Base-by-base conservation (phyloP, 2,888 invertebrate genomes). In the Digitonthophagus gazella region DNA sequence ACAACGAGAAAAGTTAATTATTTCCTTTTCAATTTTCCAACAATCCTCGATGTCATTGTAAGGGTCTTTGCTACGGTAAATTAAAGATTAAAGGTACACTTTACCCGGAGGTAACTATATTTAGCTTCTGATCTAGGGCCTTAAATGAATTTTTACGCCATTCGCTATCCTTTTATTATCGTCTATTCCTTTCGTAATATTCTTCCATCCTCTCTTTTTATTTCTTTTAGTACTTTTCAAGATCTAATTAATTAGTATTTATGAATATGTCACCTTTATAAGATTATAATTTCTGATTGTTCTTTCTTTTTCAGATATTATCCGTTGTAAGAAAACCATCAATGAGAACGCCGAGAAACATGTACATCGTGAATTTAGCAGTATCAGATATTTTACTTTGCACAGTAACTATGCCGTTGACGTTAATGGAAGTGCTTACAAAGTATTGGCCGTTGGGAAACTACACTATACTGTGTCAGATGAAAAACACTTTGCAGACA, bases 331-430 rank as follows among this genome's bases (percentile, higher is more conserved):
- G 93, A 71, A 96, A 96, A 80, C 91, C 94, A 15, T 88, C 91
- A 67, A 97, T 97, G 96, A 85, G 96, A 56, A 96, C 95, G 11
- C 93, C 95, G 0, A 83, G 96, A n/a, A 95, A 97, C 84, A 92
- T 96, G 84, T 95, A 96, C 83, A 96, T 97, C 76, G 90, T 93
- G 65, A 97, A 97, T 84, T 84, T 97, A 77, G 96, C 96, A 1
- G 88, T 93, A 18, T 91, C 91, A 68, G 96, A 96, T 83, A 86
- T 95, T 55, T 86, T 95, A 16, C 86, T 97, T 58, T 96, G 96
- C 82, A 87, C 95, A 71, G 91, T 97, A 8, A 96, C 95, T 1
- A 96, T 95, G 84, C 96, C 96, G 1, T 86, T 96, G 67, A 96
- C 96, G 6, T 84, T 97, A 68, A 91, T 95, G 87, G 93, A 95